Percentiles rank a stretch among this genome's conserved stretches.
Evolutionary conservation across 1,140 invertebrate genomes (phyloP).

Genomic region (Drosophila willistoni): DNA sequence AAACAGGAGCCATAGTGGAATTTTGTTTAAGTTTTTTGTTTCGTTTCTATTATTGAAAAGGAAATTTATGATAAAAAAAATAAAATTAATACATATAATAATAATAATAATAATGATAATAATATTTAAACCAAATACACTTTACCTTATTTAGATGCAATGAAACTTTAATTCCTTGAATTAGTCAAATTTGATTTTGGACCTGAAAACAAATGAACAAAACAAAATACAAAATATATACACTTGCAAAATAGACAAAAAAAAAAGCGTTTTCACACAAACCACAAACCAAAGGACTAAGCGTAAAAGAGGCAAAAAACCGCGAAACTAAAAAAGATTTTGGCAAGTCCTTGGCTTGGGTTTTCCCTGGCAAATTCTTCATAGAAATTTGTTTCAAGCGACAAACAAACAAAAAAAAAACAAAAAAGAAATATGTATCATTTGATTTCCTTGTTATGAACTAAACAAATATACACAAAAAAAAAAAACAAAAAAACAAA

Average conservation of each 20-base stretch:
- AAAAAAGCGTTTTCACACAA: slow-evolving; percentile 39
- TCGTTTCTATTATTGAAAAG: slow-evolving; percentile 79
- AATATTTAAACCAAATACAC: slow-evolving; percentile 73
- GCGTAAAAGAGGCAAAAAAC: slow-evolving; percentile 5
- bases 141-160: slow-evolving; percentile 81
- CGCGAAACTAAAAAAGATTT: not conserved
- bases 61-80: slow-evolving; percentile 70
- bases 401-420: slow-evolving; percentile 37
- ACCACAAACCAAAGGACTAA: slow-evolving; percentile 22
- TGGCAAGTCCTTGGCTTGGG: slow-evolving; percentile 1
- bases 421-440: slow-evolving; percentile 37
- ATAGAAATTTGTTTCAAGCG: slow-evolving; percentile 63
- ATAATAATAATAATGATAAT: slow-evolving; percentile 42
- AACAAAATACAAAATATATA: slow-evolving; percentile 52
- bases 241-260: slow-evolving; percentile 75
- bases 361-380: slow-evolving; percentile 39
- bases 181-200: slow-evolving; percentile 83
- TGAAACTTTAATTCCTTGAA: slow-evolving; percentile 82
- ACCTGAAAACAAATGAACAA: slow-evolving; percentile 62
- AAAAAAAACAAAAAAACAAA: slow-evolving; percentile 52
- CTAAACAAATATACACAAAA: slow-evolving; percentile 76
- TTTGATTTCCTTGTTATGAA: slow-evolving; percentile 76
- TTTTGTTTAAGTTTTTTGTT: slow-evolving; percentile 82
- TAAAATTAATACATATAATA: not conserved
- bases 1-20: slow-evolving; percentile 73